Evolutionary conservation across 2,888 invertebrate genomes (phyloP).

Genomic region (Drosophila falleni): DNA sequence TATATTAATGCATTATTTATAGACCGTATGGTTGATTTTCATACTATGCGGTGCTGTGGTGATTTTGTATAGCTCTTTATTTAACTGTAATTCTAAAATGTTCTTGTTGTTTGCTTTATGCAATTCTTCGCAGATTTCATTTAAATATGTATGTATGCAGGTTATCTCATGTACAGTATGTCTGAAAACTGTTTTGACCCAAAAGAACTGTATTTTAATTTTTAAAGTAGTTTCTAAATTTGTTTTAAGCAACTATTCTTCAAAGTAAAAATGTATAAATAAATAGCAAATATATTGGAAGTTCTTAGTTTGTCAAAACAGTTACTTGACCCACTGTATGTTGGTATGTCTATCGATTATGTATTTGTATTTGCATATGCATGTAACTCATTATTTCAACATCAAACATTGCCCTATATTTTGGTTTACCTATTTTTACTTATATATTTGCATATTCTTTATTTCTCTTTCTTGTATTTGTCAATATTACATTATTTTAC

Average conservation of each 20-base stretch:
- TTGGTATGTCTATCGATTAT: constrained; percentile 53
- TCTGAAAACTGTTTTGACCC: neutral
- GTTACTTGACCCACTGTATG: neutral
- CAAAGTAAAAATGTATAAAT: too few relatives aligned
- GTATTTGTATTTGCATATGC: constrained; percentile 61
- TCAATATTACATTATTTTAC: constrained; percentile 46
- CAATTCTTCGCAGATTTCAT: constrained; percentile 17
- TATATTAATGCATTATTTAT: constrained; percentile 33
- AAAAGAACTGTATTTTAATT: neutral
- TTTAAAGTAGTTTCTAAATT: too few relatives aligned
- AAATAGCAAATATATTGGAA: too few relatives aligned
- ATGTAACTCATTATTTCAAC: constrained; percentile 72
- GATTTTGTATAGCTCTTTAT: constrained; percentile 83
- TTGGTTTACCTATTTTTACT: constrained; percentile 54
- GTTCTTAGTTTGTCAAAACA: neutral
- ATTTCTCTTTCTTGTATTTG: constrained; percentile 58
- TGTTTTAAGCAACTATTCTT: too few relatives aligned
- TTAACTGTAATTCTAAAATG: constrained; percentile 62
- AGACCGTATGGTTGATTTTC: constrained; percentile 68
- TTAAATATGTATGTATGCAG: constrained; percentile 25
- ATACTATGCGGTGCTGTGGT: constrained; percentile 84
- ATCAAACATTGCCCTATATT: constrained; percentile 80
- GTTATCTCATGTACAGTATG: constrained; percentile 15
- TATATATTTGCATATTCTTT: constrained; percentile 46
- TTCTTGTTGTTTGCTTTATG: constrained; percentile 20